These are phyloP conservation scores for Ericerus pela DNA, from an alignment of 1,140 invertebrate genomes.

Conservation along the genomic window DNA sequence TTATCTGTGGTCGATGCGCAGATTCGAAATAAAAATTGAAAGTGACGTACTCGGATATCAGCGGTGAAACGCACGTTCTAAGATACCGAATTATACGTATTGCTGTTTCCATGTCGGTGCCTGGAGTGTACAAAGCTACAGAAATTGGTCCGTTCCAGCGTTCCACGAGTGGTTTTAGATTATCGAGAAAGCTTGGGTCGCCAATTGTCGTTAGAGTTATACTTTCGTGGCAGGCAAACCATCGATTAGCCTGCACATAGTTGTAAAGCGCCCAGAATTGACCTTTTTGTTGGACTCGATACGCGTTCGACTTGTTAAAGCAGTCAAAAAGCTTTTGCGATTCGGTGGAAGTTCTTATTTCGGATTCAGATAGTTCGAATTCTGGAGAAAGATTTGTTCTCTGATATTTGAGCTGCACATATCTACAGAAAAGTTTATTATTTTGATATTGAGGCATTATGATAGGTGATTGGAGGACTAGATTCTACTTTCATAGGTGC, in stretches of 20 bases:
- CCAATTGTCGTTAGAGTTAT: constrained; percentile 85
- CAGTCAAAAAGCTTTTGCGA: constrained; percentile 44
- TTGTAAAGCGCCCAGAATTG: constrained; percentile 83
- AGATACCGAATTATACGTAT: constrained; percentile 41
- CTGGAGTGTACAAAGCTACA: constrained; percentile 50
- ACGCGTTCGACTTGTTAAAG: constrained; percentile 43
- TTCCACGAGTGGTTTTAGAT: constrained; percentile 65
- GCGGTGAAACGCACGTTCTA: constrained; percentile 37
- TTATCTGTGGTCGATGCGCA: constrained; percentile 61
- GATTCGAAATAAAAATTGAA: constrained; percentile 76
- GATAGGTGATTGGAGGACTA: no score
- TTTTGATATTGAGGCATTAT: no score
- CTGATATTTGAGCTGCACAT: no score
- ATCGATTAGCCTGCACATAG: constrained; percentile 44
- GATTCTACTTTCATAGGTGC: no score
- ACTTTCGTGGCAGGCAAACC: constrained; percentile 55
- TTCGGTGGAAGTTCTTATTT: no score
- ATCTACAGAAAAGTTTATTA: no score
- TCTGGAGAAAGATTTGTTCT: no score
- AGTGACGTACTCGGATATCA: constrained; percentile 57
- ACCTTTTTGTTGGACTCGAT: constrained; percentile 55
- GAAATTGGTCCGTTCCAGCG: constrained; percentile 50
- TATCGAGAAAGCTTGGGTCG: constrained; percentile 79
- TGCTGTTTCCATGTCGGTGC: constrained; percentile 43
- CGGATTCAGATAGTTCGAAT: no score